Evolutionary conservation across 2,113 vertebrate species (phyloP).

Genomic region (Turnix velox): DNA sequence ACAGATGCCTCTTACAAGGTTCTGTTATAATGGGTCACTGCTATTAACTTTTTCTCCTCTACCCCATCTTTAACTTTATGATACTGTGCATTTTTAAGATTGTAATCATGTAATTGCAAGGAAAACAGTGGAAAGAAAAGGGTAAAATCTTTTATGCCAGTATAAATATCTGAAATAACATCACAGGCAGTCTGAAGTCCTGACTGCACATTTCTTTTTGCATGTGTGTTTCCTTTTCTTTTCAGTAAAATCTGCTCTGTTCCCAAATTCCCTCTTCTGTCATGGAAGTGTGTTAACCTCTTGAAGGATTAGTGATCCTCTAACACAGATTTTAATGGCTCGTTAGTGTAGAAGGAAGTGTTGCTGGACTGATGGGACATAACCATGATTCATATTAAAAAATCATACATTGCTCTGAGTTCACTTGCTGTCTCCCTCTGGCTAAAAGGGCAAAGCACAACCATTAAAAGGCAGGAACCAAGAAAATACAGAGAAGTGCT

Average conservation of each 20-base stretch:
- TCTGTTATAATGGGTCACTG: not conserved
- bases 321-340: constrained; percentile 1
- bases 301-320: constrained; percentile 7
- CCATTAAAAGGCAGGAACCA: not conserved
- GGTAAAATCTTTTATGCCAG: not conserved
- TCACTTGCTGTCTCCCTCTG: not conserved
- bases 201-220: not conserved
- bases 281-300: constrained; percentile 1
- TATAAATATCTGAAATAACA: constrained; percentile 42
- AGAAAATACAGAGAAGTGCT: not conserved
- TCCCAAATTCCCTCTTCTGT: not conserved
- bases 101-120: not conserved
- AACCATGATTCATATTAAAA: constrained; percentile 33
- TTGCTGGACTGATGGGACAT: not conserved
- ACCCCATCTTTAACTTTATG: not conserved
- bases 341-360: constrained; percentile 1
- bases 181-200: not conserved
- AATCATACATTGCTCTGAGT: not conserved
- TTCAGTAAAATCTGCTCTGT: not conserved
- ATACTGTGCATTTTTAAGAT: not conserved
- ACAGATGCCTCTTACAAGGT: not conserved
- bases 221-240: not conserved
- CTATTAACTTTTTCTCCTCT: not conserved
- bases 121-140: not conserved
- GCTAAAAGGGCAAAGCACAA: not conserved